These are phyloP conservation scores for Caenorhabditis parvicauda DNA, from an alignment of 2,888 invertebrate genomes.

Conservation along the genomic window DNA sequence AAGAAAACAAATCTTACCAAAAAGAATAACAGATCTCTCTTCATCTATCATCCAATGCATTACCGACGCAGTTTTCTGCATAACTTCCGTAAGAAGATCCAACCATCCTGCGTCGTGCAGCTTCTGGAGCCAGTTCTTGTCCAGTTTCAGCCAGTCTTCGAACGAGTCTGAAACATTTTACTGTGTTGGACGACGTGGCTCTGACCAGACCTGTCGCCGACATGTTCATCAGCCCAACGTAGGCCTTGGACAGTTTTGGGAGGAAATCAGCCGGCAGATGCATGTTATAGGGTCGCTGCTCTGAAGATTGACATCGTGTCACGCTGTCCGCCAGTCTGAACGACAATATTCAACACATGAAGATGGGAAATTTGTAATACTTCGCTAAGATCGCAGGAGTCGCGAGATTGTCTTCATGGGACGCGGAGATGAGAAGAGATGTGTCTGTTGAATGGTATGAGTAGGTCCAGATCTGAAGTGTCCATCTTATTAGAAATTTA, in stretches of 20 bases:
- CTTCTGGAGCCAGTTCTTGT: conserved; percentile 67
- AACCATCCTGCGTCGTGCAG: conserved; percentile 77
- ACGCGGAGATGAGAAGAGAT: conserved; percentile 13
- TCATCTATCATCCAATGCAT: conserved; percentile 29
- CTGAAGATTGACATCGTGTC: conserved; percentile 11
- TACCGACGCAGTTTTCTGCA: conserved; percentile 18
- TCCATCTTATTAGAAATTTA: neutral
- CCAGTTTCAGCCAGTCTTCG: conserved; percentile 61
- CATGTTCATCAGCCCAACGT: conserved; percentile 20
- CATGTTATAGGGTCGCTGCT: conserved; percentile 10
- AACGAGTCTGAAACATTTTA: conserved; percentile 42
- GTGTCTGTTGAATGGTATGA: conserved; percentile 11
- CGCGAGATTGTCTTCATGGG: conserved; percentile 18
- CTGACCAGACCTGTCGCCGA: conserved; percentile 27
- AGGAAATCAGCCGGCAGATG: conserved; percentile 17
- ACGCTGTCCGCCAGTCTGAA: conserved; percentile 13
- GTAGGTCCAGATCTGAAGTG: conserved; percentile 23
- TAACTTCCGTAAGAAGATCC: conserved; percentile 69
- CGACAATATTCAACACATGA: neutral
- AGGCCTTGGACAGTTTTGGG: conserved; percentile 14
- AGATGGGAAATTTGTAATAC: conserved; percentile 6
- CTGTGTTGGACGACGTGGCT: neutral
- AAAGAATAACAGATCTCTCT: conserved; percentile 29
- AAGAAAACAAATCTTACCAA: conserved; percentile 4
- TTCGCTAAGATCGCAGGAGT: conserved; percentile 17